A percentile compares a stretch with the other conserved stretches of the same genome.
phyloP scores from a whole-genome alignment of 2,113 vertebrate species.

The Silurus meridionalis region DNA sequence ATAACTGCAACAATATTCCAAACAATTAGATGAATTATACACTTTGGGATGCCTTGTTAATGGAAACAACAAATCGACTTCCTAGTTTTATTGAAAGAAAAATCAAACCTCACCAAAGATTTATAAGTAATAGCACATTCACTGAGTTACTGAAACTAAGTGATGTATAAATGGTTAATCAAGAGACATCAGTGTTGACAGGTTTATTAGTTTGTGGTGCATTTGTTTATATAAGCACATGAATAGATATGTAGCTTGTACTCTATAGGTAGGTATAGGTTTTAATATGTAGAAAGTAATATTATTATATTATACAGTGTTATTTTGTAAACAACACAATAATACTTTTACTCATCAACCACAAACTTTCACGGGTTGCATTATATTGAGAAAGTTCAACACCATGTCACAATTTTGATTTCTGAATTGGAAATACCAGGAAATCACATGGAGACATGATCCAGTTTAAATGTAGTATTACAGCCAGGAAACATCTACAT shows the following conservation, averaged over 20 bases:
- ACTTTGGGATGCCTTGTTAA: not conserved
- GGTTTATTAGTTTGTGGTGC: not conserved
- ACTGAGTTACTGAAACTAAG: not conserved
- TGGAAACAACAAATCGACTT: not conserved
- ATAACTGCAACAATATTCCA: not conserved
- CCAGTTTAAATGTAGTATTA: not conserved
- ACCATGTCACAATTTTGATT: not conserved
- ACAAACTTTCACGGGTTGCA: not conserved
- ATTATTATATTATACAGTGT: not conserved
- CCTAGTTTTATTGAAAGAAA: no score
- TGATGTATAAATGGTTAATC: not conserved
- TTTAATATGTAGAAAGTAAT: not conserved
- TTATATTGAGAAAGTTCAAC: not conserved
- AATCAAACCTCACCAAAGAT: no score
- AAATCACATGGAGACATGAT: not conserved
- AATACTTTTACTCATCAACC: not conserved
- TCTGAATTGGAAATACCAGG: not conserved
- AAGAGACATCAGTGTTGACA: not conserved
- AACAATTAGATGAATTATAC: not conserved
- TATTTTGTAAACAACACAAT: not conserved
- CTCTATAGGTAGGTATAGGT: not conserved
- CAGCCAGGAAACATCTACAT: not conserved
- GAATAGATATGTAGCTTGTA: not conserved
- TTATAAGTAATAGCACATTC: not conserved
- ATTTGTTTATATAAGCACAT: not conserved